A percentile compares a stretch with the other conserved stretches of the same genome.
These are phyloP conservation scores for Sipha maydis DNA, from an alignment of 2,888 invertebrate species.

Conservation along the genomic window DNA sequence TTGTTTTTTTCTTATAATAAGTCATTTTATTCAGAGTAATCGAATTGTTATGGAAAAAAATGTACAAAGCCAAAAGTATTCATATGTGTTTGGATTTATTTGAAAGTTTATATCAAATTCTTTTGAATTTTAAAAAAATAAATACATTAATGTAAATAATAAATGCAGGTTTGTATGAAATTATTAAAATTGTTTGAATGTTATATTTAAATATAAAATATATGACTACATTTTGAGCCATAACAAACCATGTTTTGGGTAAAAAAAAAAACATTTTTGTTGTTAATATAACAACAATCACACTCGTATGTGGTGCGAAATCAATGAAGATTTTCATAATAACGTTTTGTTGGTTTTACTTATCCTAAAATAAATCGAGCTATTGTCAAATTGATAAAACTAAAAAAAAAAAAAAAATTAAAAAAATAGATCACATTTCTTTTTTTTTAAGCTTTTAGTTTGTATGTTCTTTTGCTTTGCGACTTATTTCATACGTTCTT, in stretches of 20 bases:
- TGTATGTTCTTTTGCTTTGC: background rate
- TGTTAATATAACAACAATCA: background rate
- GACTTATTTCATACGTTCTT: conserved; percentile 68
- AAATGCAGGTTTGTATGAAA: no score
- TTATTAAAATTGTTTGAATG: no score
- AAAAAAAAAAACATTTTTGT: background rate
- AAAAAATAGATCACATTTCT: background rate
- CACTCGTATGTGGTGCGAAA: background rate
- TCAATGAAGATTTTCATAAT: background rate
- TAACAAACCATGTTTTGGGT: background rate
- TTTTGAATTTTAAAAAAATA: no score
- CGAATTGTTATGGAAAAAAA: no score
- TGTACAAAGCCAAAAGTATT: no score
- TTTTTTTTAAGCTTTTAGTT: conserved; percentile 1
- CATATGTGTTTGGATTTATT: no score
- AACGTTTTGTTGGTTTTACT: background rate
- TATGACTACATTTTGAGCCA: background rate
- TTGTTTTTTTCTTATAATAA: no score
- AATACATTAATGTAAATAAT: no score
- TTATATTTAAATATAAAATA: background rate
- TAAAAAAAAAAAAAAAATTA: background rate
- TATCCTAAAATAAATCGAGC: background rate
- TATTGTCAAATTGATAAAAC: conserved; percentile 1
- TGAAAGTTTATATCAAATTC: no score
- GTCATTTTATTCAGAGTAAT: no score